Evolutionary conservation across 1,140 invertebrate genomes (phyloP), one percentile per base, ranked within the genome.

Genomic region (Saccostrea echinata): DNA sequence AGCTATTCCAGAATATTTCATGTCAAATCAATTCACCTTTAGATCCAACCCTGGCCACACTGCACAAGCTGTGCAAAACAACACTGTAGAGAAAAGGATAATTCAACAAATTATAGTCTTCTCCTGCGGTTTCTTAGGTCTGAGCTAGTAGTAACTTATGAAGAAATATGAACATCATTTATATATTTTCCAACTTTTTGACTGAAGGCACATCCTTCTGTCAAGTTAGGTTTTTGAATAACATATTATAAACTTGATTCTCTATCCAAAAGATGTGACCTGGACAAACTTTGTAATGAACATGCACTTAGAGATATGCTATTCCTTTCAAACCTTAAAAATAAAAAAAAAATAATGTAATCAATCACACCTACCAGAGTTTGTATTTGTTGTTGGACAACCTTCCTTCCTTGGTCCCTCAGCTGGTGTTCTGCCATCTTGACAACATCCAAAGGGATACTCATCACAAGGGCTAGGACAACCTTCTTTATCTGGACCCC

Each of bases 391-490:
- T 76, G 12, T 4, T 51, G 30, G 83, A 87, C 86, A 88, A 21
- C 84, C 87, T 35, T 85, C 43, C 1, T 82, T 24, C 30, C 85
- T n/a, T 6, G 68, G 35, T 6, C 84, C 87, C 21, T 55, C 30
- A 13, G 84, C 85, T 51, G 80, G 52, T 24, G 85, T 89, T 30
- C 24, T 57, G 9, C 88, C 84, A 89, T 89, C 88, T 82, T 53
- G 84, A 53, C 88, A 89, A 68, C 88, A 89, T 52, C 90, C 91
- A 80, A 88, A 93, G 8, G 76, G 61, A 76, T 87, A 71, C 81
- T 13, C 57, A 68, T 88, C 71, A 82, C 85, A 89, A 4, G 35
- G 27, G 51, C n/a, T 61, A 24, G 61, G 43, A 61, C 90, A 90
- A 53, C 87, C 87, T 84, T 84, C 53, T 43, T 30, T 35, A 57